These are phyloP conservation scores for Mormyrus proboscirostris DNA, from an alignment of 2,797 vertebrate genomes.

Conservation along the genomic window DNA sequence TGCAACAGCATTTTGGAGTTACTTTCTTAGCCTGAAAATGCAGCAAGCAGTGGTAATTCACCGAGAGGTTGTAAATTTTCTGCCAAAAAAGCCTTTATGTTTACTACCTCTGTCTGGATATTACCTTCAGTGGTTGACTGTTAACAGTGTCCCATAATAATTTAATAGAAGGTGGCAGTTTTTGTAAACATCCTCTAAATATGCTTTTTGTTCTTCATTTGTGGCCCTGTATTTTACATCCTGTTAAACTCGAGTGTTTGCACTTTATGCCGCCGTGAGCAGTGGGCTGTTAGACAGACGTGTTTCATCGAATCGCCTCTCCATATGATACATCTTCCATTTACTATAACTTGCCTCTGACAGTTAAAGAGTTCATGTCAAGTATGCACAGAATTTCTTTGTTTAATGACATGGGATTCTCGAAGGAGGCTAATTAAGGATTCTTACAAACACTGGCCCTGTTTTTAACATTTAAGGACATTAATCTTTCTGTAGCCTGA, in stretches of 20 bases:
- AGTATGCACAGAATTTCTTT: background rate
- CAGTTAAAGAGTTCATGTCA: background rate
- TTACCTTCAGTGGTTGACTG: background rate
- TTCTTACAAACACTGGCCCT: conserved; percentile 4
- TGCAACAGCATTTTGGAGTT: background rate
- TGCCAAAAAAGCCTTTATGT: background rate
- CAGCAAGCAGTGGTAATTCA: background rate
- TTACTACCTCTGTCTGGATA: background rate
- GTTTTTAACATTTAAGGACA: conserved; percentile 4
- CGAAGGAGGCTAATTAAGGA: background rate
- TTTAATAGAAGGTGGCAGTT: background rate
- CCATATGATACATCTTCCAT: background rate
- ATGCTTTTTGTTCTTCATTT: background rate
- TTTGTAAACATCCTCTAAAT: background rate
- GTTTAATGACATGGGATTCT: background rate
- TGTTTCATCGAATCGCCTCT: background rate
- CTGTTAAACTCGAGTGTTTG: background rate
- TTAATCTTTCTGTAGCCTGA: background rate
- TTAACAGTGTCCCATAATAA: background rate
- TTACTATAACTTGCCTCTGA: background rate
- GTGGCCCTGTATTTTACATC: background rate
- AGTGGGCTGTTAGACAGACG: background rate
- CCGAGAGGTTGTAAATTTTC: background rate
- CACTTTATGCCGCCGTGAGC: background rate
- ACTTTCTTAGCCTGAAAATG: background rate